Conservation (phyloP, 1,140 invertebrate species). For the Lerema accius region DNA sequence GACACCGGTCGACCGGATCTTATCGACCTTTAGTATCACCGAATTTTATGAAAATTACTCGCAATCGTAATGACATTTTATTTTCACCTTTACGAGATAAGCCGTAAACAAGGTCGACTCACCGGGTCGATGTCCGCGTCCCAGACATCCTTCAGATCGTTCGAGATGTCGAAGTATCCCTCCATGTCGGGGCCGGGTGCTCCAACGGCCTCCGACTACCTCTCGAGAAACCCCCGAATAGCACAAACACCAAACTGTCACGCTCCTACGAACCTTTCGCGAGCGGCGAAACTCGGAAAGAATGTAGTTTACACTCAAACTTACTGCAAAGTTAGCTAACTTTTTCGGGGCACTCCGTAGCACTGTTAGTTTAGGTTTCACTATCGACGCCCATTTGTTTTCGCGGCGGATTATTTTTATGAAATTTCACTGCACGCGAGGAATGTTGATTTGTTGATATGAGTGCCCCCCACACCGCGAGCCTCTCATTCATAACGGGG, state of each 20-base stretch:
- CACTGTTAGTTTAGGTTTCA: constrained; percentile 72
- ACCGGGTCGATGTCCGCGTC: constrained; percentile 90
- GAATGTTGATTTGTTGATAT: constrained; percentile 47
- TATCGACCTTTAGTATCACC: not conserved
- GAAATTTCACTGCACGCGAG: constrained; percentile 75
- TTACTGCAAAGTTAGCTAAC: constrained; percentile 44
- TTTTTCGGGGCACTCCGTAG: constrained; percentile 56
- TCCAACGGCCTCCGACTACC: constrained; percentile 64
- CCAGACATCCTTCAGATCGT: constrained; percentile 90
- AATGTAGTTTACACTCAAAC: constrained; percentile 61
- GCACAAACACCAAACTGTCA: constrained; percentile 73
- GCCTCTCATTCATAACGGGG: constrained; percentile 73
- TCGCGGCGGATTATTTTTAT: constrained; percentile 57
- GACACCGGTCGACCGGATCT: constrained; percentile 25
- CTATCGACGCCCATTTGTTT: constrained; percentile 76
- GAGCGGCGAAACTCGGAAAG: constrained; percentile 62
- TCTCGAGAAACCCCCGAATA: constrained; percentile 54
- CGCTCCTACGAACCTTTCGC: constrained; percentile 57
- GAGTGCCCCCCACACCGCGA: constrained; percentile 40
- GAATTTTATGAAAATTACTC: constrained; percentile 7
- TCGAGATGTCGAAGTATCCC: constrained; percentile 87
- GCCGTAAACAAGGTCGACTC: constrained; percentile 79
- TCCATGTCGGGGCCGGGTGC: constrained; percentile 83
- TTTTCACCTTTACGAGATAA: constrained; percentile 56
- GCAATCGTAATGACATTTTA: constrained; percentile 5